Conservation (phyloP, 2,888 invertebrate species). For the Anoplius nigerrimus region DNA sequence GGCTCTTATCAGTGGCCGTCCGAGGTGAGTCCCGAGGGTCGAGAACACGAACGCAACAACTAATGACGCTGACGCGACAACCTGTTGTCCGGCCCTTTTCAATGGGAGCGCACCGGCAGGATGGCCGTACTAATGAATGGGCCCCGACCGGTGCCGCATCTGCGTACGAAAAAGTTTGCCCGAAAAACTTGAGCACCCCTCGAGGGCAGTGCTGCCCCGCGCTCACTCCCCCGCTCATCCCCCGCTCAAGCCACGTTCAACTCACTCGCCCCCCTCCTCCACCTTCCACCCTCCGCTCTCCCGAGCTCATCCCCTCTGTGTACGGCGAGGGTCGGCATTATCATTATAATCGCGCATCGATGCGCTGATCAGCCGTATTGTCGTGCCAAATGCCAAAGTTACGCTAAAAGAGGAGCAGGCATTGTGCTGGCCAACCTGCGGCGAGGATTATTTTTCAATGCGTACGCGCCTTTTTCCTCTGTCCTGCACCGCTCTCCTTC, state of each 20-base stretch:
- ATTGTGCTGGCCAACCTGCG: no score
- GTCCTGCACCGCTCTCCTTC: no score
- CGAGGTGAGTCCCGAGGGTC: slow-evolving; percentile 41
- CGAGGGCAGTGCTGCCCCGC: slow-evolving; percentile 54
- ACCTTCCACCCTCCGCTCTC: slow-evolving; percentile 45
- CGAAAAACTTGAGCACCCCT: slow-evolving; percentile 63
- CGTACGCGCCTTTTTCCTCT: no score
- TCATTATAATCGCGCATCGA: slow-evolving; percentile 73
- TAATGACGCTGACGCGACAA: slow-evolving; percentile 69
- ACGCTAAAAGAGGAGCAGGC: background rate
- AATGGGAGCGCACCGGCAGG: slow-evolving; percentile 57
- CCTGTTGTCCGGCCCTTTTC: slow-evolving; percentile 69
- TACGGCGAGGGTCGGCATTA: slow-evolving; percentile 63
- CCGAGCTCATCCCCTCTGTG: slow-evolving; percentile 43
- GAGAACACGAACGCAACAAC: slow-evolving; percentile 50
- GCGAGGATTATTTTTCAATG: no score
- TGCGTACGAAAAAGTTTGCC: slow-evolving; percentile 64
- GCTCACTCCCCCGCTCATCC: slow-evolving; percentile 45
- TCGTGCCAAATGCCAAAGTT: slow-evolving; percentile 70
- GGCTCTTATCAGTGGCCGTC: slow-evolving; percentile 45
- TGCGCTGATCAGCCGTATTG: slow-evolving; percentile 73
- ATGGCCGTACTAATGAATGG: slow-evolving; percentile 69
- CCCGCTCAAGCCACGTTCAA: slow-evolving; percentile 31
- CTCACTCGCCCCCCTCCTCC: slow-evolving; percentile 19
- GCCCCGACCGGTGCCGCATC: slow-evolving; percentile 65